Conservation (phyloP, 2,888 invertebrate species). For the Candidula unifasciata region DNA sequence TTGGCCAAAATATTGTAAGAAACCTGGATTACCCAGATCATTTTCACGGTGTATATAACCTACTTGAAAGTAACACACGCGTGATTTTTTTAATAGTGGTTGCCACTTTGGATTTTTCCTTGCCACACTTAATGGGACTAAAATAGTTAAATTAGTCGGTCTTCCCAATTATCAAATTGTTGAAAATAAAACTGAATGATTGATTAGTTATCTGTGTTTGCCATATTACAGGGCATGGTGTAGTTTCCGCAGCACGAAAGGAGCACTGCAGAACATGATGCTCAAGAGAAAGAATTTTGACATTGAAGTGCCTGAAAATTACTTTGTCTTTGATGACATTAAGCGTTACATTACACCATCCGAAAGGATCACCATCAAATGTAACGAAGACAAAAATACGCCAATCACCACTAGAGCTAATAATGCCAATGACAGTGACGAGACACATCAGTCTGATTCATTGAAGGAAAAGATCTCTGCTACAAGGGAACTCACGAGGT, state of each 20-base stretch:
- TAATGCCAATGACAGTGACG: background rate
- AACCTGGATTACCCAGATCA: too few species aligned
- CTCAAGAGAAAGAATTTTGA: constrained; percentile 35
- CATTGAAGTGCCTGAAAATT: constrained; percentile 50
- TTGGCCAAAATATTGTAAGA: too few species aligned
- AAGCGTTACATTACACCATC: background rate
- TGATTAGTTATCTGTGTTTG: too few species aligned
- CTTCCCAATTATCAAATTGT: too few species aligned
- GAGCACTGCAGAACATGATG: background rate
- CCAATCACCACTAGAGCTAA: background rate
- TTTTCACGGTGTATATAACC: too few species aligned
- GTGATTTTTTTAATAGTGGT: too few species aligned
- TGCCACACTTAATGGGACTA: too few species aligned
- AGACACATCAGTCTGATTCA: background rate
- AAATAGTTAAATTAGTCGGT: too few species aligned
- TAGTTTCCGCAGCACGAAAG: background rate
- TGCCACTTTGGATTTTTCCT: too few species aligned
- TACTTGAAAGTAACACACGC: too few species aligned
- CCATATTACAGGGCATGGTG: constrained; percentile 32
- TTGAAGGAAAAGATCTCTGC: constrained; percentile 17
- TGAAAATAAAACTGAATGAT: too few species aligned
- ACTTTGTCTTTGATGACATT: constrained; percentile 38
- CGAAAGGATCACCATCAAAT: constrained; percentile 5
- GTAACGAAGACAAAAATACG: background rate
- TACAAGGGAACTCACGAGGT: constrained; percentile 17